Percentiles rank a stretch among this genome's conserved stretches.
phyloP scores from a whole-genome alignment of 2,888 invertebrate genomes.

The Drosophila mayaguana region DNA sequence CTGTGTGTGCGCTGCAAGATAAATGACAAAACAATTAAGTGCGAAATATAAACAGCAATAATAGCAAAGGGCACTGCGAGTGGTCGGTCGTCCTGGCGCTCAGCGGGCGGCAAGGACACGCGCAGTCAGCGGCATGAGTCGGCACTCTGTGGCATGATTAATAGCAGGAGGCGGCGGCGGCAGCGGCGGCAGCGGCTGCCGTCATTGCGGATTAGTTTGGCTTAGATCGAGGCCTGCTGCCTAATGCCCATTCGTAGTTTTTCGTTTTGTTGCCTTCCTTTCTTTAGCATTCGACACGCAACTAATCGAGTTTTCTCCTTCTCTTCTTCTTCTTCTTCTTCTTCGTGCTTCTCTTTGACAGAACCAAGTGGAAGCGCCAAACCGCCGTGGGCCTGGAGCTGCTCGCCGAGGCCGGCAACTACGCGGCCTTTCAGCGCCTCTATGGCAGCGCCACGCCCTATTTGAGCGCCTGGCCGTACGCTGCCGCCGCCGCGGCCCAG shows the following conservation, averaged over 20 bases:
- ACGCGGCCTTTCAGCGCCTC: constrained; percentile 98
- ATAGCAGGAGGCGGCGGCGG: constrained; percentile 32
- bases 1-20: constrained; percentile 65
- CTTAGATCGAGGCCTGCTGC: constrained; percentile 20
- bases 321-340: neutral
- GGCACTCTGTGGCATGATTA: constrained; percentile 66
- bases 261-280: constrained; percentile 15
- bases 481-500: constrained; percentile 85
- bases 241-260: constrained; percentile 19
- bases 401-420: constrained; percentile 98
- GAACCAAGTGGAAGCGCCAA: constrained; percentile 99
- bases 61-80: constrained; percentile 32
- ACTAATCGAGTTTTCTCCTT: constrained; percentile 9
- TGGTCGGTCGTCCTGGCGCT: constrained; percentile 17
- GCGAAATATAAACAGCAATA: constrained; percentile 81
- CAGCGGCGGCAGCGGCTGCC: constrained; percentile 8
- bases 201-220: constrained; percentile 35
- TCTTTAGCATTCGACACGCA: constrained; percentile 44
- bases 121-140: constrained; percentile 58
- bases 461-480: constrained; percentile 87
- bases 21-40: constrained; percentile 84
- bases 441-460: constrained; percentile 91
- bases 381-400: constrained; percentile 98
- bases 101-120: constrained; percentile 68
- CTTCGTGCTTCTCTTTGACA: constrained; percentile 76